A percentile compares a stretch with the other conserved stretches of the same genome.
These are phyloP conservation scores for Acridotheres tristis DNA, from an alignment of 2,797 vertebrate species.

Conservation along the genomic window DNA sequence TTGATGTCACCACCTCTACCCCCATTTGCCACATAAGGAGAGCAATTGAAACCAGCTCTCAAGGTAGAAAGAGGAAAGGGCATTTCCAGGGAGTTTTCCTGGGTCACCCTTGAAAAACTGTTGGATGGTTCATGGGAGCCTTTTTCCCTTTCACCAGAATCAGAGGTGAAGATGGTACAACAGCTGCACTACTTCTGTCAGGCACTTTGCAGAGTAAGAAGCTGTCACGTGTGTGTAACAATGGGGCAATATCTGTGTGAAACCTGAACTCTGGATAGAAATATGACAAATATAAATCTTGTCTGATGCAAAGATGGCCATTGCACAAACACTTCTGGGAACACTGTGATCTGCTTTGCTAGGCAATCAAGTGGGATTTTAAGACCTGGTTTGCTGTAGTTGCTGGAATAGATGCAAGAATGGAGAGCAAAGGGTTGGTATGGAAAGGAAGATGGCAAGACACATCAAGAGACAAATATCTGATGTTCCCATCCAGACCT, in stretches of 20 bases:
- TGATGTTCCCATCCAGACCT: not conserved
- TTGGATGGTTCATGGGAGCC: not conserved
- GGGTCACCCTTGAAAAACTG: not conserved
- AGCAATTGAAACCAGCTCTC: slow-evolving; percentile 71
- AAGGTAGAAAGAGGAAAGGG: slow-evolving; percentile 23
- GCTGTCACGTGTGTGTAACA: not conserved
- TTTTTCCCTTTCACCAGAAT: slow-evolving; percentile 21
- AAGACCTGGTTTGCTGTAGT: not conserved
- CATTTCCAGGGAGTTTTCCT: slow-evolving; percentile 40
- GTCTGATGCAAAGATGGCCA: not conserved
- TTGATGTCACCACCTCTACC: slow-evolving; percentile 75
- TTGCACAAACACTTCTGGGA: not conserved
- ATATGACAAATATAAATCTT: not conserved
- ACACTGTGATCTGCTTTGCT: fast-evolving
- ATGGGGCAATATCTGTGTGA: not conserved
- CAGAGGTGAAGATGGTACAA: not conserved
- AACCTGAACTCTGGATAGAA: not conserved
- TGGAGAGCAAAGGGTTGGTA: not conserved
- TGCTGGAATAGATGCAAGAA: not conserved
- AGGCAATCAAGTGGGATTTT: not conserved
- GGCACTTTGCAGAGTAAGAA: not conserved
- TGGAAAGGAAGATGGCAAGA: not conserved
- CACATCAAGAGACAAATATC: not conserved
- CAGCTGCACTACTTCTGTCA: not conserved
- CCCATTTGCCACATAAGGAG: slow-evolving; percentile 55